phyloP scores from a whole-genome alignment of 2,888 invertebrate genomes.

The Brenthis ino region DNA sequence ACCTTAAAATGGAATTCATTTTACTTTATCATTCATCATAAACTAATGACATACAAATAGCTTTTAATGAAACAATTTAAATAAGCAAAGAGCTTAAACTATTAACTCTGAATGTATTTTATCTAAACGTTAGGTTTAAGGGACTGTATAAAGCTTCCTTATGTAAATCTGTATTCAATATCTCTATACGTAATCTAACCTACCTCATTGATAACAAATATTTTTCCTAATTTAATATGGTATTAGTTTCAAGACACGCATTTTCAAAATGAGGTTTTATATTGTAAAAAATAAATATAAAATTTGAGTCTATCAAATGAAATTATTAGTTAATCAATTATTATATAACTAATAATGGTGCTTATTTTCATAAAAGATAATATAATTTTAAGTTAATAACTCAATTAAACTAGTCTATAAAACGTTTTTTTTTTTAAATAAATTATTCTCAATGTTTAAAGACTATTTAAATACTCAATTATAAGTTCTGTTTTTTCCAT shows the following conservation, averaged over 20 bases:
- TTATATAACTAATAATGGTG: too few relatives aligned
- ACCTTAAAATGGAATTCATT: too few relatives aligned
- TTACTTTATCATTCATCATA: too few relatives aligned
- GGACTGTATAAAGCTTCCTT: slow-evolving; percentile 10
- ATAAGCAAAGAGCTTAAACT: slow-evolving; percentile 22
- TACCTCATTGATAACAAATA: slow-evolving; percentile 24
- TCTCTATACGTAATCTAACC: slow-evolving; percentile 20
- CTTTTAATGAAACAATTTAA: slow-evolving; percentile 3
- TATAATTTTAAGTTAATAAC: too few relatives aligned
- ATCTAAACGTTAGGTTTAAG: neutral
- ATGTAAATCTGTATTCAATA: slow-evolving; percentile 1
- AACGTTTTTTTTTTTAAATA: neutral
- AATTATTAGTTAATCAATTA: too few relatives aligned
- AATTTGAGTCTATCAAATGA: too few relatives aligned
- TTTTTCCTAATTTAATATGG: neutral
- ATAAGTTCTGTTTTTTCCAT: neutral
- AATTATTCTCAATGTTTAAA: too few relatives aligned
- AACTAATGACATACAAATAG: neutral
- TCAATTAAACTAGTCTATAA: neutral
- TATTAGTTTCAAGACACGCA: neutral
- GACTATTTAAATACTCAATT: neutral
- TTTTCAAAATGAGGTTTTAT: neutral
- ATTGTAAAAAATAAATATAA: neutral
- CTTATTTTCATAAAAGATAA: neutral
- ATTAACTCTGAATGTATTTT: slow-evolving; percentile 8